Conservation (phyloP, 2,888 invertebrate genomes). For the Clepsis dumicolana region DNA sequence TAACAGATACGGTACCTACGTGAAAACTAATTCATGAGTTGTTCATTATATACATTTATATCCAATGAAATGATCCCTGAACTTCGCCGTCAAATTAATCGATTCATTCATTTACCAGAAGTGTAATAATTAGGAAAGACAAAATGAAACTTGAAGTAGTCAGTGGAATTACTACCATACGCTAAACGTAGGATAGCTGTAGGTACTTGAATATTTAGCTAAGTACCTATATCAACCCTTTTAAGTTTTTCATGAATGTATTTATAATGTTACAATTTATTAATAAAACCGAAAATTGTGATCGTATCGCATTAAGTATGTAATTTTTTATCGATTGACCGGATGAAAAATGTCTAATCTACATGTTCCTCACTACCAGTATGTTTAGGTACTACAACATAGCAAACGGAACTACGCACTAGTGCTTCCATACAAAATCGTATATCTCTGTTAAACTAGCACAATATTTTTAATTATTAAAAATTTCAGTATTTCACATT, state of each 20-base stretch:
- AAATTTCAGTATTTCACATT: neutral
- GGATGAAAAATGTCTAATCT: slow-evolving; percentile 14
- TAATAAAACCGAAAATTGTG: neutral
- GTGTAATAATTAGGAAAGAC: neutral
- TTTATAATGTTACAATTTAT: too few species aligned
- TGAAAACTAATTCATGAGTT: too few species aligned
- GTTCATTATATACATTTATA: too few species aligned
- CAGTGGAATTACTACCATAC: neutral
- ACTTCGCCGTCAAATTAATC: neutral
- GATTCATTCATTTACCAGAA: neutral
- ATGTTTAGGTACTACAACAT: neutral
- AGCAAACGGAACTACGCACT: neutral
- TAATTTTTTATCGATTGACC: slow-evolving; percentile 21
- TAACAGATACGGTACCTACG: too few species aligned
- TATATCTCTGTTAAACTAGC: neutral
- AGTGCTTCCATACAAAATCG: neutral
- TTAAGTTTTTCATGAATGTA: too few species aligned
- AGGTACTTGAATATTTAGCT: too few species aligned
- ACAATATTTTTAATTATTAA: neutral
- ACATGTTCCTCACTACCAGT: slow-evolving; percentile 14
- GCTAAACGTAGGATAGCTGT: too few species aligned
- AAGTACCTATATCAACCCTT: too few species aligned
- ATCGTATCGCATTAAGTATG: neutral
- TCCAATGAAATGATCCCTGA: neutral
- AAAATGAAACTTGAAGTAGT: neutral